Conservation (phyloP, 2,888 invertebrate species). For the Frankliniella fusca region DNA sequence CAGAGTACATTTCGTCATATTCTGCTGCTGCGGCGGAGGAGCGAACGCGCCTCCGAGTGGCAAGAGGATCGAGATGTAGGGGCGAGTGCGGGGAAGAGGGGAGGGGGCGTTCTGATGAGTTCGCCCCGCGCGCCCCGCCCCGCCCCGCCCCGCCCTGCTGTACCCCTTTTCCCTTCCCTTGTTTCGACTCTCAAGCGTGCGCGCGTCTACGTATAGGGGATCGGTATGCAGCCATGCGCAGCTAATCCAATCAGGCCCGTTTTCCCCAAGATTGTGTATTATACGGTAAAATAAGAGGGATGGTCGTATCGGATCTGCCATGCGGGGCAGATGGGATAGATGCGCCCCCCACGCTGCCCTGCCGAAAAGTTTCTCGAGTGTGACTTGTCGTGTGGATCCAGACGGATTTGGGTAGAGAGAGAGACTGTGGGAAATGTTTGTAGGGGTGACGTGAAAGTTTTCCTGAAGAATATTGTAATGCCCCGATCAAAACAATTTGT, state of each 20-base stretch:
- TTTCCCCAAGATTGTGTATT: slow-evolving; percentile 9
- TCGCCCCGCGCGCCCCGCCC: neutral
- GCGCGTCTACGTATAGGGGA: neutral
- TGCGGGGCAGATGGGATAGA: neutral
- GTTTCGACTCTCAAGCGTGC: neutral
- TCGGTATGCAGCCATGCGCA: neutral
- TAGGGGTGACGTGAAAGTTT: neutral
- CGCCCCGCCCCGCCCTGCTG: neutral
- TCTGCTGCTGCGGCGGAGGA: no score
- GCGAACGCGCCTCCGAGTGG: no score
- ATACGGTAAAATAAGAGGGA: neutral
- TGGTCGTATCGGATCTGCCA: neutral
- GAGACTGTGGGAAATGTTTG: neutral
- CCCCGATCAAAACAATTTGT: no score
- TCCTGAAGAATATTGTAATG: no score
- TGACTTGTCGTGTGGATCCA: no score
- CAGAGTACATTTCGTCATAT: no score
- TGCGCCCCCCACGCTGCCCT: neutral
- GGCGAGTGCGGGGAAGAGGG: no score
- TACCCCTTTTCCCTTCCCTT: neutral
- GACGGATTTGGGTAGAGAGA: no score
- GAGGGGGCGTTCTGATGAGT: neutral
- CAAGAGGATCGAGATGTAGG: no score
- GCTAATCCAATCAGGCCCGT: slow-evolving; percentile 3
- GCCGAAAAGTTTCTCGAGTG: no score